phyloP scores from a whole-genome alignment of 2,797 vertebrate species.

The Zalophus californianus region DNA sequence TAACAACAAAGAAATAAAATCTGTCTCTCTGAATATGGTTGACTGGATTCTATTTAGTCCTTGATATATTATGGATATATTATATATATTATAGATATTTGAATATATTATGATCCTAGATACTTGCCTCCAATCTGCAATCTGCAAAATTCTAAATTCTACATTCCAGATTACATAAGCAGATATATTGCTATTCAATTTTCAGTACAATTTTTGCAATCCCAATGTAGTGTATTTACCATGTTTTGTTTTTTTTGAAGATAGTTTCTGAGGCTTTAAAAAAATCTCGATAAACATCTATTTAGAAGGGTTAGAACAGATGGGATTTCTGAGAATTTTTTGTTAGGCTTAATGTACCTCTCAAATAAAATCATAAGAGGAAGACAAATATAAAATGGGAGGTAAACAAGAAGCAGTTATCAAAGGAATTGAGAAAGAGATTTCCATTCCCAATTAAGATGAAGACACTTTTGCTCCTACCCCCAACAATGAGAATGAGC shows the following conservation, averaged over 20 bases:
- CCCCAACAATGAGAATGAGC: background rate
- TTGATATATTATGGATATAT: background rate
- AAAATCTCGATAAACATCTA: background rate
- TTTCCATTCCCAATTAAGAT: background rate
- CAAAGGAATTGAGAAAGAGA: constrained; percentile 39
- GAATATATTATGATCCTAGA: background rate
- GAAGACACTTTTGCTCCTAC: background rate
- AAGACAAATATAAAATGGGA: constrained; percentile 38
- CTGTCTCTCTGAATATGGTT: background rate
- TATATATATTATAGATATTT: background rate
- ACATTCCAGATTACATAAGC: background rate
- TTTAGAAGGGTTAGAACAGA: constrained; percentile 17
- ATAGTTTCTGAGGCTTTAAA: background rate
- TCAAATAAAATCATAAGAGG: constrained; percentile 17
- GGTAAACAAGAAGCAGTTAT: background rate
- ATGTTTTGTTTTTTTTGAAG: constrained; percentile 31
- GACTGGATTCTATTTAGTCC: background rate
- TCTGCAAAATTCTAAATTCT: background rate
- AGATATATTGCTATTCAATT: background rate
- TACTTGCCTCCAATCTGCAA: background rate
- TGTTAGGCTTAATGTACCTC: background rate
- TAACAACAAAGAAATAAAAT: constrained; percentile 22
- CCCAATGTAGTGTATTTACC: background rate
- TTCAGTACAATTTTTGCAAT: constrained; percentile 28
- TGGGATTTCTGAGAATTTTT: constrained; percentile 26